These are phyloP conservation scores for Operophtera brumata DNA, from an alignment of 2,888 invertebrate genomes.

Conservation along the genomic window DNA sequence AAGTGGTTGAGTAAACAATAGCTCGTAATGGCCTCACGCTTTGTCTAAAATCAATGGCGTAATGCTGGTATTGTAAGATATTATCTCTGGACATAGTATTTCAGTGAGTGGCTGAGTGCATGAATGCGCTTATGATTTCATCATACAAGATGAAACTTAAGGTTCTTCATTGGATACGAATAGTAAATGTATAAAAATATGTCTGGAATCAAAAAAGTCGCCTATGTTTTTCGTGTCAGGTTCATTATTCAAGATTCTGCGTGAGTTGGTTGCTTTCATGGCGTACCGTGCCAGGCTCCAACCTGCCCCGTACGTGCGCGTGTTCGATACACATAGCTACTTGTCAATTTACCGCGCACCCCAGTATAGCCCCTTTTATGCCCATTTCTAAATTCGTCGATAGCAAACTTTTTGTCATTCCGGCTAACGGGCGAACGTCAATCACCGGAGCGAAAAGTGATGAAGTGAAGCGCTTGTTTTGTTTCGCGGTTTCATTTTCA, in stretches of 20 bases:
- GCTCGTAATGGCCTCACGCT: conserved; percentile 64
- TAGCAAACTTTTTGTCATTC: conserved; percentile 37
- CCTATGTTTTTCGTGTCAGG: conserved; percentile 50
- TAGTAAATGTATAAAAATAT: not conserved
- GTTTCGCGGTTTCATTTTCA: conserved; percentile 52
- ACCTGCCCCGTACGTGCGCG: conserved; percentile 51
- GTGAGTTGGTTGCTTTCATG: conserved; percentile 59
- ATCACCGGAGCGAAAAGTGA: conserved; percentile 44
- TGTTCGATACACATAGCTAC: conserved; percentile 55
- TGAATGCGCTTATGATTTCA: conserved; percentile 18
- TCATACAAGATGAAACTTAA: not conserved
- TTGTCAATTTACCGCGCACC: conserved; percentile 44
- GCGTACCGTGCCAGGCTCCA: conserved; percentile 72
- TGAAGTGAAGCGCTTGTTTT: conserved; percentile 35
- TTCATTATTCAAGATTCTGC: conserved; percentile 54
- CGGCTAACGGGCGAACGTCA: conserved; percentile 35
- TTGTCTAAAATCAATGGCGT: conserved; percentile 64
- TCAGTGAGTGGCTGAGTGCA: conserved; percentile 14
- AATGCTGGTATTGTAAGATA: conserved; percentile 61
- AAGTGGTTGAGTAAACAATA: conserved; percentile 69
- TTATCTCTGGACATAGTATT: conserved; percentile 29
- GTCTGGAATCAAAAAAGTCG: not conserved
- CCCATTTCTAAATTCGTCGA: conserved; percentile 40
- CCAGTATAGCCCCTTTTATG: conserved; percentile 34
- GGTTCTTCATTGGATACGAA: not conserved